Evolutionary conservation across 1,140 invertebrate genomes (phyloP), one percentile per base, ranked within the genome.

Genomic region (Hylaeus anthracinus): DNA sequence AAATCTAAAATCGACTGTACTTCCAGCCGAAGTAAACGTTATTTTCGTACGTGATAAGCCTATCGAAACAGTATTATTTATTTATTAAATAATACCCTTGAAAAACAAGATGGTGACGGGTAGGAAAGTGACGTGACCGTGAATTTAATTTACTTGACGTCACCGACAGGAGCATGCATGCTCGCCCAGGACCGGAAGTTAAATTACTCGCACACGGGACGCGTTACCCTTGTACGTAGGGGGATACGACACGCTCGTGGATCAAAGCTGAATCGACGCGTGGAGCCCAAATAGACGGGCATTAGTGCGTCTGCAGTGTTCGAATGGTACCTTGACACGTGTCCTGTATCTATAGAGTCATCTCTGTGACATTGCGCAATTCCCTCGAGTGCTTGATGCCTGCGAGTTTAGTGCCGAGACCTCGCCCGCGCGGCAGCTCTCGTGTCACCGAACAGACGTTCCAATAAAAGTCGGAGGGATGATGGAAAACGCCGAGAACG

Each of bases 201-300:
- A 78, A 61, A 82, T 85, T 81, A 51, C 41, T 37, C 9, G 1
- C 12, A 15, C 55, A n/a, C 55, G 15, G 53, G 61, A 80, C 60
- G 45, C 69, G 77, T 84, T 75, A 61, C 55, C 60, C n/a, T 37
- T 83, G 82, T 74, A 71, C 39, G 41, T 15, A 83, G n/a, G 56
- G 15, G 37, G 37, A 26, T 43, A 26, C 45, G 76, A 71, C 83
- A 75, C 65, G 72, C 41, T 60, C 41, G 58, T n/a, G 48, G 69
- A 58, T 58, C 77, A 79, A 73, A 79, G 77, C 77, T 9, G 43
- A 65, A 79, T 79, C 77, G 53, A 58, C 15, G 75, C 56, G 56
- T 15, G 56, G 15, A 65, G 14, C 9, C 0, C 70, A 65, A 79
- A 79, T 56, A 73, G 77, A 65, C 41, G 71, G 12, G 37, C 70